A percentile compares a stretch with the other conserved stretches of the same genome.
phyloP scores from a whole-genome alignment of 2,797 vertebrate genomes.

The Spinibarbus caldwelli region DNA sequence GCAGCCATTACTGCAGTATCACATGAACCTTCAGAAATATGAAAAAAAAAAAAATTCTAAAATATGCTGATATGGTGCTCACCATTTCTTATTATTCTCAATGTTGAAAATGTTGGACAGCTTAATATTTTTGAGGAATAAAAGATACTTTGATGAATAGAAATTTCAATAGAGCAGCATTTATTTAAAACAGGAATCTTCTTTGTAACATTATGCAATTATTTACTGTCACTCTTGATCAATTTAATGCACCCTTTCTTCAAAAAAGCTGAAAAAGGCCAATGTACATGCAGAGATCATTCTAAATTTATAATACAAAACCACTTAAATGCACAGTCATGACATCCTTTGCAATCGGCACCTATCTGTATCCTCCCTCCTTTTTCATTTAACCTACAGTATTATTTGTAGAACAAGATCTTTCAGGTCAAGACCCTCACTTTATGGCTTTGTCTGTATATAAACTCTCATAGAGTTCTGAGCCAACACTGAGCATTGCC shows the following conservation, averaged over 20 bases:
- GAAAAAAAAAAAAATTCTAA: background rate
- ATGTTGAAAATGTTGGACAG: background rate
- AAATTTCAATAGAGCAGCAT: background rate
- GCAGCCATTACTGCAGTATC: background rate
- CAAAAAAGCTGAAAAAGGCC: background rate
- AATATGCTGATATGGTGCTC: background rate
- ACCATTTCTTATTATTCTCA: background rate
- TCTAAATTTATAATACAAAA: background rate
- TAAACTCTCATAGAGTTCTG: background rate
- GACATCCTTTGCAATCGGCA: background rate
- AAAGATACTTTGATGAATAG: background rate
- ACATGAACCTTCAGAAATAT: background rate
- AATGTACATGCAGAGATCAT: background rate
- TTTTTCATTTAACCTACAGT: background rate
- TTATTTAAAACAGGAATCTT: background rate
- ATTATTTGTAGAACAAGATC: conserved; percentile 4
- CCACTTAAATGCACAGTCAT: background rate
- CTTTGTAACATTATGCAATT: background rate
- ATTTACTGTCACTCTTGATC: background rate
- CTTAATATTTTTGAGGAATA: background rate
- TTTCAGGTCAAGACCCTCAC: conserved; percentile 1
- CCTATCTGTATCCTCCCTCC: background rate
- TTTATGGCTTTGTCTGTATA: conserved; percentile 14
- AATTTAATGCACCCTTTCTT: background rate
- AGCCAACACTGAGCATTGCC: conserved; percentile 14